Percentiles rank a stretch among this genome's conserved stretches.
These are phyloP conservation scores for Etheostoma nigrum DNA, from an alignment of 2,797 vertebrate genomes.

Conservation along the genomic window DNA sequence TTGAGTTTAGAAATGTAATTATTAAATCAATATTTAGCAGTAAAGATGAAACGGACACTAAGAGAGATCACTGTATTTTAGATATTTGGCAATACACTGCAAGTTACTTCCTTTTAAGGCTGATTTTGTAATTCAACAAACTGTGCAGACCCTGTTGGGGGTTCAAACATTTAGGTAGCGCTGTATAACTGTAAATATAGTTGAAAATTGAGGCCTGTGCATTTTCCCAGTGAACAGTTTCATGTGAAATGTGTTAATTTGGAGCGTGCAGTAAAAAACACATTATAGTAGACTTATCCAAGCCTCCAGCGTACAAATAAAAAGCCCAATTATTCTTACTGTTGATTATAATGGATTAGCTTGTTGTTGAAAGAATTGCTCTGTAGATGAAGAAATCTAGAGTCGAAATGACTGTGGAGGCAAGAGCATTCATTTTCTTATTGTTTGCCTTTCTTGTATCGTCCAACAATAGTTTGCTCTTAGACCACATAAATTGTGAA, in stretches of 20 bases:
- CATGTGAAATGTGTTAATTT: slow-evolving; percentile 50
- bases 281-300: slow-evolving; percentile 40
- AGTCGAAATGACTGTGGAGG: slow-evolving; percentile 31
- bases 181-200: slow-evolving; percentile 13
- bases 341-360: slow-evolving; percentile 60
- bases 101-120: not conserved
- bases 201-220: slow-evolving; percentile 34
- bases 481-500: slow-evolving; percentile 49
- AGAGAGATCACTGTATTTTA: slow-evolving; percentile 7
- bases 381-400: slow-evolving; percentile 42
- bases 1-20: not conserved
- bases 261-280: slow-evolving; percentile 46
- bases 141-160: slow-evolving; percentile 18
- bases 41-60: not conserved
- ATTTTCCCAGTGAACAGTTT: slow-evolving; percentile 34
- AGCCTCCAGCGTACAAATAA: slow-evolving; percentile 39
- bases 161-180: not conserved
- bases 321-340: slow-evolving; percentile 46
- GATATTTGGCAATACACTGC: not conserved
- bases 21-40: slow-evolving; percentile 8
- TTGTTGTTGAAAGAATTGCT: slow-evolving; percentile 56
- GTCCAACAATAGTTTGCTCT: slow-evolving; percentile 57
- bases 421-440: slow-evolving; percentile 32
- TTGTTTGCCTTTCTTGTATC: slow-evolving; percentile 64
- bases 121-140: slow-evolving; percentile 6